Conservation (phyloP, 2,797 vertebrate genomes). For the Acanthiza pusilla region DNA sequence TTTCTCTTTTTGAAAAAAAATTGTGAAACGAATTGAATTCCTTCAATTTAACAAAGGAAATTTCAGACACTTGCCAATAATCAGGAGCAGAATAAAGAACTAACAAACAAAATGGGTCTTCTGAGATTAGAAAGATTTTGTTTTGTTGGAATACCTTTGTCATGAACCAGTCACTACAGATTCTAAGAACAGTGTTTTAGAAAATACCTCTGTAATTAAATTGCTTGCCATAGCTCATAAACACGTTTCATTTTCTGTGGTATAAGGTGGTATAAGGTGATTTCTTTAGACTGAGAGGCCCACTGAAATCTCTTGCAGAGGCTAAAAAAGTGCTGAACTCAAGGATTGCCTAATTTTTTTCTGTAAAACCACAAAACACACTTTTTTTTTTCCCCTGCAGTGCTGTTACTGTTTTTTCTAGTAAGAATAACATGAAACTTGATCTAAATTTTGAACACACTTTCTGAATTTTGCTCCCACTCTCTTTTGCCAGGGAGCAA, state of each 20-base stretch:
- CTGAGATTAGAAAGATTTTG: neutral
- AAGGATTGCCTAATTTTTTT: neutral
- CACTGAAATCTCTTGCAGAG: neutral
- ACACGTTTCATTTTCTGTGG: neutral
- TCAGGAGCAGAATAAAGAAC: neutral
- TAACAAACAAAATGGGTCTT: neutral
- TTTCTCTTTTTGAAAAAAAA: neutral
- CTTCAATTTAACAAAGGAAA: neutral
- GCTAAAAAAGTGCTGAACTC: neutral
- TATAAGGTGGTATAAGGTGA: neutral
- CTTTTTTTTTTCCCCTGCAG: neutral
- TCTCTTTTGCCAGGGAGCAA: neutral
- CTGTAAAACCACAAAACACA: neutral
- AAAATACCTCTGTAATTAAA: rapidly evolving
- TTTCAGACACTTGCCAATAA: neutral
- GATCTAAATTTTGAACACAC: neutral
- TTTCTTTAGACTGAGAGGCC: neutral
- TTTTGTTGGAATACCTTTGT: neutral
- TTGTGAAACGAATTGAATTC: neutral
- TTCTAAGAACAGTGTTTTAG: neutral
- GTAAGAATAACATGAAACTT: neutral
- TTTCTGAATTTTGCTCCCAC: neutral
- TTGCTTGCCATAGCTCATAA: neutral
- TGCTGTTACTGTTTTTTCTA: neutral
- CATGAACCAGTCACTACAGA: neutral